These are phyloP conservation scores for Solen grandis DNA, from an alignment of 1,140 invertebrate genomes.

Conservation along the genomic window DNA sequence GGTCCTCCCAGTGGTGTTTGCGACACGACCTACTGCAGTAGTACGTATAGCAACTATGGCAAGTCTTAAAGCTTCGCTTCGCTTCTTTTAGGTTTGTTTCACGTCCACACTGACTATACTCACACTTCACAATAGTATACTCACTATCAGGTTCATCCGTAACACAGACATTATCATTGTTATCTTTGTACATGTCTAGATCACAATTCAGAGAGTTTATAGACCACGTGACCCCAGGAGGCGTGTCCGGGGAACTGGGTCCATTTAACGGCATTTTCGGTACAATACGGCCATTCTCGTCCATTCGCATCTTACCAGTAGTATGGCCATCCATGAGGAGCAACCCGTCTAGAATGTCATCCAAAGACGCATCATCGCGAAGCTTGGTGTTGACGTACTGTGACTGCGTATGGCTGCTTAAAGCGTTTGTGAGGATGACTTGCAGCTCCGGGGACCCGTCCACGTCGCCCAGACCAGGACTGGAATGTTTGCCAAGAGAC, in stretches of 20 bases:
- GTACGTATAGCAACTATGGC: slow-evolving; percentile 95
- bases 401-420: not conserved
- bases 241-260: slow-evolving; percentile 30
- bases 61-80: slow-evolving; percentile 88
- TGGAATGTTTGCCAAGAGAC: slow-evolving; percentile 20
- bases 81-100: slow-evolving; percentile 78
- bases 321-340: slow-evolving; percentile 57
- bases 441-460: slow-evolving; percentile 38
- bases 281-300: slow-evolving; percentile 47
- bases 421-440: slow-evolving; percentile 45
- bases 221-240: slow-evolving; percentile 18
- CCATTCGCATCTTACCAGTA: slow-evolving; percentile 39
- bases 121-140: slow-evolving; percentile 76
- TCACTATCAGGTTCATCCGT: slow-evolving; percentile 50
- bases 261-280: slow-evolving; percentile 10
- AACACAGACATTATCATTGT: slow-evolving; percentile 19
- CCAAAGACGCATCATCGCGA: slow-evolving; percentile 35
- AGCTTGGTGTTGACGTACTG: slow-evolving; percentile 25
- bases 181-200: not conserved
- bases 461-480: slow-evolving; percentile 6
- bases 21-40: slow-evolving; percentile 90
- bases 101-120: slow-evolving; percentile 77
- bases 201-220: slow-evolving; percentile 17
- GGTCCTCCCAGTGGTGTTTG: slow-evolving; percentile 93
- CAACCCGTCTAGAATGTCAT: slow-evolving; percentile 55